phyloP scores from a whole-genome alignment of 2,797 vertebrate genomes.

The Delichon dasypus region DNA sequence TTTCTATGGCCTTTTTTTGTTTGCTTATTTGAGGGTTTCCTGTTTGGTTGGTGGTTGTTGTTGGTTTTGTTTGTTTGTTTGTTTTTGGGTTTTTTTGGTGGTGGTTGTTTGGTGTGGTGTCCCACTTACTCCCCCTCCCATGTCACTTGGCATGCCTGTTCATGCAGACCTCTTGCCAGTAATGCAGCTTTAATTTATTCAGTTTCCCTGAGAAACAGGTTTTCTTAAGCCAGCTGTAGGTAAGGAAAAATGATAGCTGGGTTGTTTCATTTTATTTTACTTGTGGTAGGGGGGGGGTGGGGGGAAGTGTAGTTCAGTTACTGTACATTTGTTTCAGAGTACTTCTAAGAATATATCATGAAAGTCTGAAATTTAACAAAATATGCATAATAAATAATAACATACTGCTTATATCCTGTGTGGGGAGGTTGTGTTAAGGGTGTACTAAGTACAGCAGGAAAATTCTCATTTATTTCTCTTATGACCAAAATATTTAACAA shows the following conservation, averaged over 20 bases:
- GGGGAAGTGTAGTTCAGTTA: neutral
- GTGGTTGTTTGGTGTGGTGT: neutral
- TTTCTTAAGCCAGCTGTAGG: neutral
- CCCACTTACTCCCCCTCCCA: neutral
- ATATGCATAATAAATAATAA: neutral
- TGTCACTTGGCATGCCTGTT: neutral
- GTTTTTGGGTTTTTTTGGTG: fast-evolving
- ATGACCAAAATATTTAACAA: neutral
- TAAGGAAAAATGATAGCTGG: neutral
- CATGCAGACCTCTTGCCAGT: neutral
- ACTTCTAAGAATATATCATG: neutral
- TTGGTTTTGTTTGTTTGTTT: neutral
- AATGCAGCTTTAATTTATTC: neutral
- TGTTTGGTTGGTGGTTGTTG: too few species aligned
- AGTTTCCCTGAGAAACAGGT: constrained; percentile 21
- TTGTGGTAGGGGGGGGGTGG: too few species aligned
- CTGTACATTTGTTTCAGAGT: neutral
- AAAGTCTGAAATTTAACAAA: neutral
- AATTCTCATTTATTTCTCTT: neutral
- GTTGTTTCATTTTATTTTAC: neutral
- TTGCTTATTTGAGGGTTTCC: neutral
- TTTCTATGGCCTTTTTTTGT: neutral
- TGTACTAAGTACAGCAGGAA: neutral
- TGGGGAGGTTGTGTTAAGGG: neutral
- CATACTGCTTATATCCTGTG: neutral